These are phyloP conservation scores for Zapornia atra DNA, from an alignment of 2,113 vertebrate genomes.

Conservation along the genomic window DNA sequence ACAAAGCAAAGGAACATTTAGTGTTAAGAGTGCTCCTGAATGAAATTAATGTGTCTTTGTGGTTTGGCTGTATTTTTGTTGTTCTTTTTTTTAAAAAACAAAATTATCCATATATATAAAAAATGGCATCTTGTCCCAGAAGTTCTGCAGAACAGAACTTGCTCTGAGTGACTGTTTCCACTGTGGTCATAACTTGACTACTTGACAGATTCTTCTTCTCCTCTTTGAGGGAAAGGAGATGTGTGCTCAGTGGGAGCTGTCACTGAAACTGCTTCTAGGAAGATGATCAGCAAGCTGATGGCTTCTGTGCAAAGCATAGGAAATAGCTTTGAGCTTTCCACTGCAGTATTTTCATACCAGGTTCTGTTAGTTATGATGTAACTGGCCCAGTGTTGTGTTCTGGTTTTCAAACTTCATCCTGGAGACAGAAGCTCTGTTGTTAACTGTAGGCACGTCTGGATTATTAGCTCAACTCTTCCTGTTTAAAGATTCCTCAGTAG, in stretches of 20 bases:
- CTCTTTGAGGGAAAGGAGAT: background rate
- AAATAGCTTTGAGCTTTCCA: background rate
- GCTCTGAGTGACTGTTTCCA: background rate
- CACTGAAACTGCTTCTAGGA: background rate
- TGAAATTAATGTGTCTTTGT: background rate
- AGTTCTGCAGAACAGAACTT: background rate
- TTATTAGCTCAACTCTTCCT: background rate
- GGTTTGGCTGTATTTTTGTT: background rate
- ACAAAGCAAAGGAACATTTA: background rate
- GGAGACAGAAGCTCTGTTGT: background rate
- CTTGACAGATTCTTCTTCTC: background rate
- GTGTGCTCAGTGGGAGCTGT: background rate
- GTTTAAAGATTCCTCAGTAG: background rate
- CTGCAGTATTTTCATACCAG: background rate
- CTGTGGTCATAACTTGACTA: background rate
- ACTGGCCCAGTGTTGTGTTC: accelerated
- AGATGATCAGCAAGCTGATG: background rate
- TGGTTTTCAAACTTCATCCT: background rate
- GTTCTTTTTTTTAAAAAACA: background rate
- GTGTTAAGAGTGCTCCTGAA: background rate
- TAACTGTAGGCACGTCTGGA: background rate
- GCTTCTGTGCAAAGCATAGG: background rate
- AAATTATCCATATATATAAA: background rate
- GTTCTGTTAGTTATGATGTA: background rate
- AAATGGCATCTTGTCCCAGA: background rate